Evolutionary conservation across 2,888 invertebrate species (phyloP).

Genomic region (Scelioninae gen. 1): DNA sequence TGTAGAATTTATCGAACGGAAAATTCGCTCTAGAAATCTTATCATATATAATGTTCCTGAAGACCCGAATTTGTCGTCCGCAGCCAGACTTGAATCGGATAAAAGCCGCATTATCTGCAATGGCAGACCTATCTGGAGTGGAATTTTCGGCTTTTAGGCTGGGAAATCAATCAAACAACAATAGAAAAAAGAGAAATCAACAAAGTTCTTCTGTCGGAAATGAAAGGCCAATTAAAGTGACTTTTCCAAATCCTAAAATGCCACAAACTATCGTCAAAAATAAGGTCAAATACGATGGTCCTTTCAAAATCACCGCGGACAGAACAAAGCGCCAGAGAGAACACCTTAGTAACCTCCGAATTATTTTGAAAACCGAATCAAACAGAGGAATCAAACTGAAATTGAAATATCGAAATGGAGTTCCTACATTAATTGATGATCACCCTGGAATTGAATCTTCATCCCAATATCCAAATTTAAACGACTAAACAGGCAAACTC

Average conservation of each 20-base stretch:
- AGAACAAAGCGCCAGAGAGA: not conserved
- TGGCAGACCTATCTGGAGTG: not conserved
- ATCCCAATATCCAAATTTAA: not conserved
- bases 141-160: not conserved
- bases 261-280: not conserved
- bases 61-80: not conserved
- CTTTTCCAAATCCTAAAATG: not conserved
- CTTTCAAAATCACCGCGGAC: not conserved
- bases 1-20: slow-evolving; percentile 5
- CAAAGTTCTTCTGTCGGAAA: not conserved
- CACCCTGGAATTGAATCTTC: not conserved
- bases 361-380: not conserved
- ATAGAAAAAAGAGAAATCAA: too few relatives aligned
- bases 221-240: not conserved
- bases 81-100: not conserved
- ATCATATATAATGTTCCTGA: not conserved
- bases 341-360: not conserved
- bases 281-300: not conserved
- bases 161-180: not conserved
- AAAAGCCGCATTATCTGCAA: not conserved
- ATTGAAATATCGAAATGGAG: not conserved
- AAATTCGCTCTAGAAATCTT: slow-evolving; percentile 3
- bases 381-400: not conserved
- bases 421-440: not conserved
- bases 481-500: too few relatives aligned